Evolutionary conservation across 2,113 vertebrate species (phyloP), one percentile per base, ranked within the genome.

Genomic region (Xyliphius kryptos): DNA sequence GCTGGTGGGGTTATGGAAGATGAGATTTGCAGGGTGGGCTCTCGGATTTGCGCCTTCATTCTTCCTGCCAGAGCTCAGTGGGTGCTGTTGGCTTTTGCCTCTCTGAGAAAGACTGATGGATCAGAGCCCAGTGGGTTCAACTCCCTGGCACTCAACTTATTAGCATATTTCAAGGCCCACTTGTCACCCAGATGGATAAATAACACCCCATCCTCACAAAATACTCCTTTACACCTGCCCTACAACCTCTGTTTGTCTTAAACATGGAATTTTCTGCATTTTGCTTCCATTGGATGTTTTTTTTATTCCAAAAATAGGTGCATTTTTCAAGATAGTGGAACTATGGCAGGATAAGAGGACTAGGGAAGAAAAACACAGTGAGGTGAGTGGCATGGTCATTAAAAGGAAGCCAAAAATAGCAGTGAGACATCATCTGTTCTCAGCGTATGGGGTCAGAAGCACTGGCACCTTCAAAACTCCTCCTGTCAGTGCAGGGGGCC

Each of bases 341-440:
- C 75, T 74, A 76, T 69, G 73, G 77, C 82, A 81, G 72, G 65
- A 79, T 26, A 50, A 46, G 22, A 2, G 20, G 17, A 26, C 19
- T 21, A 48, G 38, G 60, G 16, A 56, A 26, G 15, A 68, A 16
- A 69, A 40, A 22, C 55, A 41, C 41, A 16, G 21, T 12, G 41
- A 67, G 81, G 85, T 80, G 81, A 73, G 66, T 72, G 38, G 32
- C 67, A 68, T 19, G 83, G 85, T 85, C 86, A 88, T 89, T 89
- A 87, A 84, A 86, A 84, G 80, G 80, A 37, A 82, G 86, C 86
- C 85, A 81, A 87, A 89, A 89, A 89, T 89, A 88, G 85, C 82
- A 84, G 76, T 76, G 76, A 77, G 70, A 81, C 74, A 85, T 89
- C 85, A 88, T 88, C 86, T 85, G 86, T 87, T 88, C 85, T 87